Evolutionary conservation across 2,113 vertebrate genomes (phyloP), one percentile per base, ranked within the genome.

Genomic region (Elaphurus davidianus): DNA sequence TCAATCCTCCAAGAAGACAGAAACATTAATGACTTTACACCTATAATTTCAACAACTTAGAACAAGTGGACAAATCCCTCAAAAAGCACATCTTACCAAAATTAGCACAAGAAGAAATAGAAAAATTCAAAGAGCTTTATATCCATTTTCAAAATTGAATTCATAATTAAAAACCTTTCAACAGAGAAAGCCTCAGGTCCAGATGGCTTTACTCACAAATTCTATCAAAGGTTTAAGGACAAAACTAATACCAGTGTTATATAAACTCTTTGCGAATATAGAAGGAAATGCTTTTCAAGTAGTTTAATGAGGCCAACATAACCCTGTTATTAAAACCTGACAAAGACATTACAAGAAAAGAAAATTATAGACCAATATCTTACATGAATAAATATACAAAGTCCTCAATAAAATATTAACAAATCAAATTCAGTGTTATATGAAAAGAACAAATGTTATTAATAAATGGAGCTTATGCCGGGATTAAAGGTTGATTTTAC

Each of bases 121-220:
- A 94, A 97, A 76, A 88, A 88, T 54, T 71, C 76, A 96, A 85
- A 71, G 50, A 71, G 47, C 6, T 43, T 90, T 23, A 3, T 28
- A 81, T 88, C n/a, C 76, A 62, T 89, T 96, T 92, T 91, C 33
- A 96, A 88, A 94, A 91, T 62, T 60, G 60, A 96, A 88, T 97
- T 93, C 27, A 86, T 83, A 87, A 94, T 93, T 83, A 47, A 91
- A 97, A 97, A 89, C 60, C 52, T 94, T 85, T 94, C 59, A 62
- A 40, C 10, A 91, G 89, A 86, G 82, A 89, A 93, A 97, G 67
- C 1, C 7, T 23, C 23, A 90, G 59, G 57, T 13, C 16, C 30
- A 88, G 52, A 60, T 36, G 43, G 15, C 15, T 92, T 71, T 57
- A 23, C 50, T 89, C 43, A 79, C 5, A 96, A 78, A 45, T 87